These are phyloP conservation scores for Pholis gunnellus DNA, from an alignment of 2,113 vertebrate genomes.

Conservation along the genomic window DNA sequence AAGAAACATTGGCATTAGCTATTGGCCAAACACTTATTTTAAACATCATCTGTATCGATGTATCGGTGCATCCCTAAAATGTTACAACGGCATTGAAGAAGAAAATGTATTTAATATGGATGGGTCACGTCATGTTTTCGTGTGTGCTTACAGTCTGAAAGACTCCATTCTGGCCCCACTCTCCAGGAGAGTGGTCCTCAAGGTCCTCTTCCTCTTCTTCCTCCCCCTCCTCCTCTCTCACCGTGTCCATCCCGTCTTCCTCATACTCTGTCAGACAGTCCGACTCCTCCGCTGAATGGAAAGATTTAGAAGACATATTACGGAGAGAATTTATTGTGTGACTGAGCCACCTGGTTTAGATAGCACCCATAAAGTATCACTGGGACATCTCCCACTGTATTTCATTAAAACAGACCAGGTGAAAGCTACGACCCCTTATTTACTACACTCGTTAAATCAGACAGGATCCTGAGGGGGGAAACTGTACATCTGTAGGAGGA, in stretches of 20 bases:
- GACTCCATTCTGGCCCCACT: slow-evolving; percentile 80
- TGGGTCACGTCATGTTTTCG: not conserved
- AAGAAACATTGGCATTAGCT: not conserved
- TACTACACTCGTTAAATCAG: slow-evolving; percentile 28
- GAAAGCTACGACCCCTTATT: slow-evolving; percentile 12
- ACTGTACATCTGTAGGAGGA: not conserved
- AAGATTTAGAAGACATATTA: slow-evolving; percentile 58
- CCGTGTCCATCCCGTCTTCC: slow-evolving; percentile 88
- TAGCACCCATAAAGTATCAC: slow-evolving; percentile 40
- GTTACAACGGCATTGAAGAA: not conserved
- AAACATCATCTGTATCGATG: not conserved
- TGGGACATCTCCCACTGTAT: slow-evolving; percentile 16
- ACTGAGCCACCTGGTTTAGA: not conserved
- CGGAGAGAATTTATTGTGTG: slow-evolving; percentile 16
- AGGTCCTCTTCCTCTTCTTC: slow-evolving; percentile 84
- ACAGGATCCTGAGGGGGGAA: slow-evolving; percentile 6
- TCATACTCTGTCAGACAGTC: slow-evolving; percentile 93
- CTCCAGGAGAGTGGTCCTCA: slow-evolving; percentile 80
- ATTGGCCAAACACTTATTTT: not conserved
- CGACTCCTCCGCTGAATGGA: slow-evolving; percentile 86
- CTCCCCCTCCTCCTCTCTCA: slow-evolving; percentile 85
- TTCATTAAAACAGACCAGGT: slow-evolving; percentile 16
- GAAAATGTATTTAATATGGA: not conserved
- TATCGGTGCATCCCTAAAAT: not conserved
- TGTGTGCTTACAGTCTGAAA: slow-evolving; percentile 84